Evolutionary conservation across 2,888 invertebrate species (phyloP), one percentile per base, ranked within the genome.

Genomic region (Epicampocera succincta): DNA sequence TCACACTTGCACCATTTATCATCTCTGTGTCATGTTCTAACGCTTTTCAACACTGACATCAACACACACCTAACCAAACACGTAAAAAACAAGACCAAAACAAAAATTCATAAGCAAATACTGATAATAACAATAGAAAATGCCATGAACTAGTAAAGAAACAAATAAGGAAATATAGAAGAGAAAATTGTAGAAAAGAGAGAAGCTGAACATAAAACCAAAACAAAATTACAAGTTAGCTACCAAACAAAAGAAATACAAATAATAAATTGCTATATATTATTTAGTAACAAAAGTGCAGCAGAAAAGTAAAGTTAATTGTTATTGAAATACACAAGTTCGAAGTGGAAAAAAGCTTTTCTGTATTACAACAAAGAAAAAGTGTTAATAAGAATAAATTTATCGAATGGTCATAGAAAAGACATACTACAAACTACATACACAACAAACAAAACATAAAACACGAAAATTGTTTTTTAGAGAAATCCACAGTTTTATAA

Each of bases 281-380:
- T 52, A 50, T 33, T 79, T 73, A 79, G 78, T 79, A 73, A 79
- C 60, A 69, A 77, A 78, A 78, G 74, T 75, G 82, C 78, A 75
- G 74, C 48, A 60, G 82, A 82, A 78, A 82, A 82, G 82, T 56
- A 38, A 82, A 82, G 74, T 78, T 78, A 60, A 60, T 73, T 69
- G 29, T 38, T 69, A 40, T 38, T 25, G 19, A 42, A 15, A 68
- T 21, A 68, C 19, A 74, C 13, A 68, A 75, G 19, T 52, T 50
- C n/a, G 13, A 52, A 56, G 19, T 40, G 40, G 17, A 65, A 65
- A 56, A 48, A 56, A 42, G 2, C 17, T 33, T 60, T 42, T 58
- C 33, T 69, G 13, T 65, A 25, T 71, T 61, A 38, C 46, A 54
- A 66, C 12, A 63, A 21, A 29, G 17, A 15, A 42, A 33, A 44